Evolutionary conservation across 2,797 vertebrate species (phyloP), one percentile per base, ranked within the genome.

Genomic region (Danio kyathit): DNA sequence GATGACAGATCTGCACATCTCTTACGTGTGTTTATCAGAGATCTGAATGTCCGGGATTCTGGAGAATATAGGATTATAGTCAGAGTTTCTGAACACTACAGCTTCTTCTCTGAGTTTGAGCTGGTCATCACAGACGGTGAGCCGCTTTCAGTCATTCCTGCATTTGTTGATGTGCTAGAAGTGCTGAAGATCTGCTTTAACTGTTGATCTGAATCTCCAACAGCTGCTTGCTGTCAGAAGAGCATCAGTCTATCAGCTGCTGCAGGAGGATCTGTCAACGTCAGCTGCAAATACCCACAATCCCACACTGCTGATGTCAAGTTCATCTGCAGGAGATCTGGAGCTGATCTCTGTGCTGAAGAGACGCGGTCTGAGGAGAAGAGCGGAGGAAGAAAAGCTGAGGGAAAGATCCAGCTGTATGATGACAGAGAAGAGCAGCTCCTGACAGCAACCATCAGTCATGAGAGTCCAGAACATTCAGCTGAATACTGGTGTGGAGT

Each of bases 231-330:
- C 40, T 60, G 76, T 60, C 11, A 16, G 66, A 49, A 60, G 19
- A 21, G 5, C 13, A 49, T 60, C n/a, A 13, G 29, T 29, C n/a
- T 70, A 19, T 46, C 52, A 9, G 56, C 56, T 40, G 6, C 14
- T 38, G 41, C 46, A 41, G 76, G 66, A 70, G 16, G 7, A 71
- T 60, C 46, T 40, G 43, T 70, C n/a, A 79, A 79, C 66, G 41
- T 79, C 76, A 79, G 43, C 66, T 79, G 76, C 56, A 60, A 19
- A 59, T 71, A 71, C 21, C 51, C 66, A 16, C 43, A 61, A 60
- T 49, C 43, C 14, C 76, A 70, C 76, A 59, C 19, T 2, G 5
- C 3, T 5, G 46, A 59, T 6, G 19, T 38, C 6, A 78, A 78
- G 76, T 70, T 78, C 41, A 11, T 78, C 54, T 78, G 76, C 65